Base-by-base conservation (phyloP, 2,797 vertebrate species). In the Tangara arthus region DNA sequence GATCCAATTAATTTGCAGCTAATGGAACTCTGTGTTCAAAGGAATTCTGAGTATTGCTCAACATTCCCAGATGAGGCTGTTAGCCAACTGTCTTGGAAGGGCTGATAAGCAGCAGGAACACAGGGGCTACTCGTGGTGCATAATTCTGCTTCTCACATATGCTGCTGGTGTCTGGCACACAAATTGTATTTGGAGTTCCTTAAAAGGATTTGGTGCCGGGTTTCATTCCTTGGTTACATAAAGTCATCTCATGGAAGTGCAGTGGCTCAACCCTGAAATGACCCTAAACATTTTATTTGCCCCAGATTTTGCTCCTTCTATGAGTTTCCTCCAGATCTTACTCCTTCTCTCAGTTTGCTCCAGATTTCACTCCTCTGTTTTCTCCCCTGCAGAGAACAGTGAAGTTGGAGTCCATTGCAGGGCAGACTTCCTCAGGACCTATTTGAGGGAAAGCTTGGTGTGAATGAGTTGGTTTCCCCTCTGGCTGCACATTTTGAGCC, bases 1-100 rank as follows among this genome's bases (percentile, higher is more conserved):
- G 90, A 94, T 80, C 63, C 70, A 96, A 95, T 91, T 86, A 92
- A 90, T 91, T 93, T 82, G 70, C 76, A 87, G 52, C 59, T 95
- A 91, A 93, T 91, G 65, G 81, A 91, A 95, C 16, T 52, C 37
- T 59, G 11, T 24, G 37, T 96, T 95, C 95, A 95, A 82, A 96
- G 90, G 87, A 96, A 95, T 96, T 79, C 56, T 41, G 85, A 92
- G 56, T 46, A 89, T 49, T 92, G 86, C 44, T 93, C 77, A 24
- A 94, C 95, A 92, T 87, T 89, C 90, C 63, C 87, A 87, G 34
- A 49, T 70, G 66, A 89, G 7, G 8, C 34, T 66, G 52, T 63
- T 73, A 85, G 60, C 46, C 87, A 90, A 35, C 89, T 86, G 28
- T 83, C 77, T 87, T 79, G 46, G 64, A 92, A 70, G 50, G 68